phyloP scores from a whole-genome alignment of 2,888 invertebrate genomes.

The Anoncus sp. region DNA sequence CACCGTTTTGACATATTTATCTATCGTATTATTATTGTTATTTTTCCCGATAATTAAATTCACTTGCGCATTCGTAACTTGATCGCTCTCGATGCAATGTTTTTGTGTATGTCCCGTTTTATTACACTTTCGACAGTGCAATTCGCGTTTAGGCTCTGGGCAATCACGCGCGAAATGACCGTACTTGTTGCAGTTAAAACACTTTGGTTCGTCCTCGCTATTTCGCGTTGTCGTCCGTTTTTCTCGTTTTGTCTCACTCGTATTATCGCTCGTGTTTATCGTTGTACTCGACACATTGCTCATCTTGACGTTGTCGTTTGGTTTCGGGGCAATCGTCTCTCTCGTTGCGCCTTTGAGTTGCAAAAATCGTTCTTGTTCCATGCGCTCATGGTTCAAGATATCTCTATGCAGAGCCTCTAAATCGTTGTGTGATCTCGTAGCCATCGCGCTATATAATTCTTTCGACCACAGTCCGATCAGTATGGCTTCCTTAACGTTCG shows the following conservation, averaged over 20 bases:
- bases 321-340: not conserved
- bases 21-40: conserved; percentile 1
- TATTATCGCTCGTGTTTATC: not conserved
- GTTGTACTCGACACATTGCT: not conserved
- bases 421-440: not conserved
- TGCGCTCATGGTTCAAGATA: not conserved
- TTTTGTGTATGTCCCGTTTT: conserved; percentile 28
- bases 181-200: conserved; percentile 38
- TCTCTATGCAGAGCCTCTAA: not conserved
- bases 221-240: conserved; percentile 21
- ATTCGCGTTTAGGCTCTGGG: conserved; percentile 23
- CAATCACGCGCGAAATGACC: conserved; percentile 36
- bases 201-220: conserved; percentile 10
- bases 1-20: conserved; percentile 12
- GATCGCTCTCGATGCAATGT: not conserved
- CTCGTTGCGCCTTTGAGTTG: not conserved
- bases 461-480: not conserved
- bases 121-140: conserved; percentile 20
- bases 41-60: not conserved
- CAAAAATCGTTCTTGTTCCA: not conserved
- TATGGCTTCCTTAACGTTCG: not conserved
- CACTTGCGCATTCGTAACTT: not conserved
- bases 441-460: not conserved
- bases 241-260: not conserved
- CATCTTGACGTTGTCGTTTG: not conserved